A percentile compares a stretch with the other conserved stretches of the same genome.
Evolutionary conservation across 2,113 vertebrate species (phyloP).

Genomic region (Oryzias celebensis): DNA sequence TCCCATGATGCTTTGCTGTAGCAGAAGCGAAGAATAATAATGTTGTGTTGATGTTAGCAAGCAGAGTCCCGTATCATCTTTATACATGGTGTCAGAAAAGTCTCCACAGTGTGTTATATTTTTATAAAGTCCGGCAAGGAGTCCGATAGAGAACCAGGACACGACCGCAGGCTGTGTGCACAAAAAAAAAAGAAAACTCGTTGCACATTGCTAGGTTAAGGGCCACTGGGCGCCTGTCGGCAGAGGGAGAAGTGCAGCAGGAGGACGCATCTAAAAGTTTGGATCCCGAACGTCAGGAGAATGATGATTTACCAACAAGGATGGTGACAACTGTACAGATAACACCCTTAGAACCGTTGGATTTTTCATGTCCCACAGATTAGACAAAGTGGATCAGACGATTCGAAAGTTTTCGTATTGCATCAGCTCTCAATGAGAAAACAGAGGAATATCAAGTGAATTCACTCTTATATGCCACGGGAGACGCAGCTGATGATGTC

Average conservation of each 20-base stretch:
- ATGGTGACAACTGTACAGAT: neutral
- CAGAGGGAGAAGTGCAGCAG: neutral
- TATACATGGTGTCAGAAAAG: too few species aligned
- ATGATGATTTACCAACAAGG: too few species aligned
- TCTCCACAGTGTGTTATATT: too few species aligned
- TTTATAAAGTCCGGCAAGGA: too few species aligned
- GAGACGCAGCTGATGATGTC: slow-evolving; percentile 5
- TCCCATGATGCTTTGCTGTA: too few species aligned
- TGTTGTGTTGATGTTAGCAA: too few species aligned
- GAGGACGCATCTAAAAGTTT: neutral
- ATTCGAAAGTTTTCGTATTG: neutral
- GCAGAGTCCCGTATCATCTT: too few species aligned
- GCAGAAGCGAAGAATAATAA: too few species aligned
- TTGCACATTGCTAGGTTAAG: too few species aligned
- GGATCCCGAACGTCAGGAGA: neutral
- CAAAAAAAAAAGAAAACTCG: too few species aligned
- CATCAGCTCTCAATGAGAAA: neutral
- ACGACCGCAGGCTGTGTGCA: too few species aligned
- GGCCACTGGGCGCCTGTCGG: neutral
- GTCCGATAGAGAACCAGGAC: too few species aligned
- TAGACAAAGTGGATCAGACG: neutral
- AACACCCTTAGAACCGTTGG: neutral
- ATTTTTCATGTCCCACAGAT: neutral
- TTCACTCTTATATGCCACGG: slow-evolving; percentile 7
- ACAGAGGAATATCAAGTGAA: neutral